phyloP scores from a whole-genome alignment of 2,888 invertebrate species.

The Helobdella robusta region DNA sequence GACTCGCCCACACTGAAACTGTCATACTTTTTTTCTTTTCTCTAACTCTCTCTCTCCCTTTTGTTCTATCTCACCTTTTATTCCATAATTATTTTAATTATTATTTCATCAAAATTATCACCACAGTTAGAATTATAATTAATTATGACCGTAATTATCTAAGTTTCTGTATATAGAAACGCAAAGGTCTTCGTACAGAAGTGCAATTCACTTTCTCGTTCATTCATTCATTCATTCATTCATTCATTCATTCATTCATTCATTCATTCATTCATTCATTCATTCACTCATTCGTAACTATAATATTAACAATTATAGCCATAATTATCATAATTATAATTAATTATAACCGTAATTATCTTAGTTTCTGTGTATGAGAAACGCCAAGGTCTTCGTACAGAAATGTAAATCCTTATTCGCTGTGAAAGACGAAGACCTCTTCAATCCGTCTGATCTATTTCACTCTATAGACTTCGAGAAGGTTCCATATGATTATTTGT shows the following conservation, averaged over 20 bases:
- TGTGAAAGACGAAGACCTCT: constrained; percentile 73
- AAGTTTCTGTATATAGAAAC: constrained; percentile 92
- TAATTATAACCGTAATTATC: no score
- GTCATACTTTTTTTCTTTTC: neutral
- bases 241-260: neutral
- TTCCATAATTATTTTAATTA: neutral
- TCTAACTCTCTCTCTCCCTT: neutral
- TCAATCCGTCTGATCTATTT: constrained; percentile 84
- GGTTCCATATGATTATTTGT: no score
- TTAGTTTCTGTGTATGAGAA: constrained; percentile 87
- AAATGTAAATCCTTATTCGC: constrained; percentile 75
- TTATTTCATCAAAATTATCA: neutral
- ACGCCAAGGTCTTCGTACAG: constrained; percentile 81
- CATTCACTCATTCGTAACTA: no score
- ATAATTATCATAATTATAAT: no score
- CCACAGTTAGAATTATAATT: no score
- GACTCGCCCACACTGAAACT: neutral
- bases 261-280: no score
- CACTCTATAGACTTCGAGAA: constrained; percentile 46
- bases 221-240: neutral
- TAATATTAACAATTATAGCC: no score
- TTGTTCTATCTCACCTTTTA: neutral
- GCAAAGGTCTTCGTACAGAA: constrained; percentile 81
- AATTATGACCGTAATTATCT: no score
- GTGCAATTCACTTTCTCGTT: constrained; percentile 59